Base-by-base conservation (phyloP, 2,797 vertebrate genomes). In the Hozukius guyotensis region DNA sequence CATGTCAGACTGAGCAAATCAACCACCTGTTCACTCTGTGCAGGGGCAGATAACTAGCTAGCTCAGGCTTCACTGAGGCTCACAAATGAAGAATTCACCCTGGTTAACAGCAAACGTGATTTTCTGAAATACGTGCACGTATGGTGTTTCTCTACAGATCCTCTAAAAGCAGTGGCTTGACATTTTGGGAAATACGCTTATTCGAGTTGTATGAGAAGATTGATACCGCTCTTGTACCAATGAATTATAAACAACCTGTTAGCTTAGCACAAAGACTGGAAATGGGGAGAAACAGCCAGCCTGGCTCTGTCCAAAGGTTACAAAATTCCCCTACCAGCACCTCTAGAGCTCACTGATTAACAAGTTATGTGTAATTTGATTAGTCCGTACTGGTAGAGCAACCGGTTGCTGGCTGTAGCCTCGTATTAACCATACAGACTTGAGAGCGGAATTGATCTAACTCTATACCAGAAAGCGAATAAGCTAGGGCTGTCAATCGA, bases 1-100 rank as follows among this genome's bases (percentile, higher is more conserved):
- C 80, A 87, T 84, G 78, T 92, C 84, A 87, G 67, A 82, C 80
- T 75, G 82, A 86, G 82, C 78, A 88, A 88, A 91, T 91, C 86
- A 90, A 75, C 86, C 86, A 85, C 88, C 89, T 86, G 69, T 84
- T 83, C 63, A 32, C 75, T 74, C 64, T 79, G 70, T 59, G 61
- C 38, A 60, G 61, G 22, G 79, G 72, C 81, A 80, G 84, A 87
- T 83, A 75, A 85, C 81, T 78, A 65, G 77, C 46, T 60, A 80
- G 72, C 69, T 78, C 73, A 32, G 32, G 27, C 60, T 25, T 72
- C 67, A 63, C 52, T 71, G 49, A 60, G 55, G 70, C 56, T 75
- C 32, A 66, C 42, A 57, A 83, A 81, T 78, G 59, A 32, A 78
- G 22, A 62, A 31, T 62, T 61, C 38, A 57, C 8, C 14, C 25